Base-by-base conservation (phyloP, 1,140 invertebrate genomes). In the Drosophila santomea region DNA sequence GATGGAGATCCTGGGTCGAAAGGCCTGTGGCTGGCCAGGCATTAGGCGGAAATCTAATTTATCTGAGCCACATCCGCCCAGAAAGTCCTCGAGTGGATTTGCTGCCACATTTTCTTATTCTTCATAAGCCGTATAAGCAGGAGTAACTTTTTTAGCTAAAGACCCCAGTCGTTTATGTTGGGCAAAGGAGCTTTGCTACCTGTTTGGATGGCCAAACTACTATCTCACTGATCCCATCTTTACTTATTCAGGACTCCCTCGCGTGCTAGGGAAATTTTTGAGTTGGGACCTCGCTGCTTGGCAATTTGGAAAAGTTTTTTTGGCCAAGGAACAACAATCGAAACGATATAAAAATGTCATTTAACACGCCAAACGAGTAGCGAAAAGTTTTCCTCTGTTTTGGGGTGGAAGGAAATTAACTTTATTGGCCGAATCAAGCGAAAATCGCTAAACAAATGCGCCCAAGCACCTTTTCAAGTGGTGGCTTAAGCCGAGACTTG, bases 371-470 rank as follows among this genome's bases (percentile, higher is more conserved):
- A 23, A 4, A 3, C 8, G n/a, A n/a, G 2, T 20, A 39, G 44
- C 23, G 62, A 88, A 82, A 72, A 43, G 78, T 86, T 76, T 45
- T 52, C 28, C 25, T 47, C 35, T 2, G 20, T 41, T 51, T 47
- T 55, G 48, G 43, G 68, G 54, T 56, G 60, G 52, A 74, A 68
- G 51, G 74, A 88, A 86, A 88, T 86, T 86, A 88, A 86, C 71
- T 86, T 86, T 86, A 86, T 88, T 88, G 83, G 80, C 64, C 72
- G 83, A 88, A 88, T 88, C 84, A 89, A 89, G 80, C 77, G 79
- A 79, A 88, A 88, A 88, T 88, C 80, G 83, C 83, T 88, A 88
- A 88, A 89, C 83, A 88, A 88, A 88, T 89, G 83, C 79, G 76
- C 67, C 78, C 51, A 73, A 88, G 79, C 80, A 83, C 75, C 84